Base-by-base conservation (phyloP, 1,140 invertebrate genomes). In the Bombus huntii region DNA sequence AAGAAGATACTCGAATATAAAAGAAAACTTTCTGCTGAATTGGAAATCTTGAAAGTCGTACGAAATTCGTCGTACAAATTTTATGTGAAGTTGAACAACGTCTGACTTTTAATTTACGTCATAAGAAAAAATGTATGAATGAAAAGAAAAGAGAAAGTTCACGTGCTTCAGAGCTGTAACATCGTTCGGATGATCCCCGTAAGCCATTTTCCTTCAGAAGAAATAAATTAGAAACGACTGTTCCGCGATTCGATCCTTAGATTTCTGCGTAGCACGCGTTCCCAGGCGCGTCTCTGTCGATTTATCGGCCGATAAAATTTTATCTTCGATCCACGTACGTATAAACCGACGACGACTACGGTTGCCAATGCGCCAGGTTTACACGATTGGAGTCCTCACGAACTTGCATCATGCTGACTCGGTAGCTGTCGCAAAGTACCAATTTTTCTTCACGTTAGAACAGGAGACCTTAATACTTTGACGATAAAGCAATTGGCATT, bases 271-370 rank as follows among this genome's bases (percentile, higher is more conserved):
- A 18, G 39, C 71, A 82, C 57, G 70, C 70, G 59, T 82, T 82
- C 39, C 18, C 47, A 22, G 18, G 18, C 47, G 18, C 18, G 18
- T 53, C 18, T 13, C 15, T 22, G 53, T 31, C 80, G 80, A 82
- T 82, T 82, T 74, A 82, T 74, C 31, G 39, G n/a, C 39, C 39
- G 80, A 82, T 82, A 82, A 82, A 74, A 74, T 65, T 62, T 74
- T 82, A 82, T 62, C 80, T n/a, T 59, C 44, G 28, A 22, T n/a
- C 79, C 78, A 53, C 9, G 28, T n/a, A 37, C 78, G 47, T n/a
- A 77, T 65, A 66, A 66, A 65, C 62, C 47, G 28, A 65, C 3
- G 12, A 59, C 57, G 9, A 59, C 25, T 59, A 59, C 18, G 18
- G 5, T 53, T 28, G 57, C 57, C 57, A 62, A 62, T 62, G 12